Conservation (phyloP, 2,113 vertebrate genomes). For the Willisornis vidua region DNA sequence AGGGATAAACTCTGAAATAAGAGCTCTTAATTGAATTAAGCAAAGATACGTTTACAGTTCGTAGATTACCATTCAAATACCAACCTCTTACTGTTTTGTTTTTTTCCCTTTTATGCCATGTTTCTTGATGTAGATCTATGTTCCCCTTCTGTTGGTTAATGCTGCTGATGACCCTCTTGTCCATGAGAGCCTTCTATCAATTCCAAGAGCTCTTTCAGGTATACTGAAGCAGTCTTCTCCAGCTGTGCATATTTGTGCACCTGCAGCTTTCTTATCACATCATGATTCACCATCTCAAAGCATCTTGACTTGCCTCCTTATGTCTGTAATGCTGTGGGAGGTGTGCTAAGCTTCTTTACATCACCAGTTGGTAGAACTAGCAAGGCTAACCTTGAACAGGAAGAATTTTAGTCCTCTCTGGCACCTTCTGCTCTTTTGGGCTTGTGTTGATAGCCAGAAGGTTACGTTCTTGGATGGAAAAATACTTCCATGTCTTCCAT, state of each 20-base stretch:
- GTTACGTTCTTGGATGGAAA: neutral
- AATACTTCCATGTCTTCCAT: neutral
- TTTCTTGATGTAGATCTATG: constrained; percentile 81
- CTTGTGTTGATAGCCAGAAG: neutral
- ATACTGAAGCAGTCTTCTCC: constrained; percentile 22
- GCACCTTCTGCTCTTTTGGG: neutral
- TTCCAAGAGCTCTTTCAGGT: constrained; percentile 96
- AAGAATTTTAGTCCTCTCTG: neutral
- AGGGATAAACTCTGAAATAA: neutral
- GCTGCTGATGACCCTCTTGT: constrained; percentile 94
- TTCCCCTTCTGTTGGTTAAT: constrained; percentile 95
- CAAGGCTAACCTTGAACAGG: neutral
- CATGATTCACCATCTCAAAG: neutral
- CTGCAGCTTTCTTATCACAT: neutral
- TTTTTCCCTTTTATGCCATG: neutral
- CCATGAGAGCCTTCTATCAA: constrained; percentile 92
- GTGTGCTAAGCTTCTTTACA: neutral
- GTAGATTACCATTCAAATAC: neutral
- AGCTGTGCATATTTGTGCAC: neutral
- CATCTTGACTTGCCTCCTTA: neutral
- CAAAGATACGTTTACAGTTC: neutral
- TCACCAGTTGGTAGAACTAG: neutral
- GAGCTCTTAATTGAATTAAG: neutral
- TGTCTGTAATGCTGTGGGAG: neutral
- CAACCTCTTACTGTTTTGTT: accelerated